Evolutionary conservation across 1,140 invertebrate genomes (phyloP), one percentile per base, ranked within the genome.

Genomic region (Sesamia nonagrioides): DNA sequence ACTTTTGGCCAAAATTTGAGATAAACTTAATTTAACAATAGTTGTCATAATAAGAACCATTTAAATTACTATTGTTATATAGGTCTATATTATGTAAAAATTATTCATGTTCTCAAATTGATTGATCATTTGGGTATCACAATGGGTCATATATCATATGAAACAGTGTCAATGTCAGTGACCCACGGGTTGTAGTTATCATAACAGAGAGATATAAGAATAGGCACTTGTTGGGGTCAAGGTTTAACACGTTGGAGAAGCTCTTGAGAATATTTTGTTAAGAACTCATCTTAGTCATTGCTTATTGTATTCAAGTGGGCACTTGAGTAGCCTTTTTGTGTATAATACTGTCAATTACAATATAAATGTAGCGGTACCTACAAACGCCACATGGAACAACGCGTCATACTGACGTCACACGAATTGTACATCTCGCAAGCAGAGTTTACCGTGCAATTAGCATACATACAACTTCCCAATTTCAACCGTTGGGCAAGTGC

Each of bases 111-210:
- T 76, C 42, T 76, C 21, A 52, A 15, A 15, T 52, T 54, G 61
- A 77, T 77, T 77, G 50, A 77, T 77, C 35, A 66, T 54, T 52
- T 15, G 11, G 9, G 58, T 35, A 66, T 61, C 37, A 77, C 74
- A 77, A 77, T 77, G 50, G 74, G 35, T 54, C 13, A 33, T 80
- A 72, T 54, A 45, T 63, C 27, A 52, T 18, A 60, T 56, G 35
- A n/a, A 84, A 84, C 72, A 84, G 78, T 82, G 83, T 84, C 83
- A 84, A 82, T 82, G 83, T 82, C 80, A 82, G 11, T 80, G 78
- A 82, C 80, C 80, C 58, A 18, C 42, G 73, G 56, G 4, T 75
- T 45, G 35, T 45, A n/a, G 17, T 48, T 56, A 11, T 13, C 18
- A 56, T 33, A 56, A 73, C n/a, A 56, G 37, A 54, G 45, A 48